Evolutionary conservation across 2,888 invertebrate genomes (phyloP).

Genomic region (Sarcophaga variegata): DNA sequence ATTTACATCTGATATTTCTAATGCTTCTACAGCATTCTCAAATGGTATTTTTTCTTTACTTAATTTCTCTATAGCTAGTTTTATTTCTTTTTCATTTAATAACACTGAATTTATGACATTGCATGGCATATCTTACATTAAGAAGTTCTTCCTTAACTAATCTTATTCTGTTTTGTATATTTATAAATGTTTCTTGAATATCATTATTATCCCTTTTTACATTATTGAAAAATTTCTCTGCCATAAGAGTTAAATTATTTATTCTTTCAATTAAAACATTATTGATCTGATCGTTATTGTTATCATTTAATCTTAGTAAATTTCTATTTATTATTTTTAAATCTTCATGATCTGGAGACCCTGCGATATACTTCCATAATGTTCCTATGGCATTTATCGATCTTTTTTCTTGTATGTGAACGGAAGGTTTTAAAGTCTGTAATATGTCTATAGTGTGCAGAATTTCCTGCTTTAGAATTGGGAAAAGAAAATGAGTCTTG

Average conservation of each 20-base stretch:
- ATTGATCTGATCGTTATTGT: constrained; percentile 20
- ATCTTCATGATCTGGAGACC: too few relatives aligned
- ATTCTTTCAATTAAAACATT: constrained; percentile 12
- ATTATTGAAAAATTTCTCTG: too few relatives aligned
- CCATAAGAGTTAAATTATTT: neutral
- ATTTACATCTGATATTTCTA: neutral
- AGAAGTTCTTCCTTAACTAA: neutral
- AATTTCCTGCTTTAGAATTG: too few relatives aligned
- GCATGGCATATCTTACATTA: constrained; percentile 44
- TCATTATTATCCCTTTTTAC: too few relatives aligned
- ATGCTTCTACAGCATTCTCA: too few relatives aligned
- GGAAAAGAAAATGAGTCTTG: too few relatives aligned
- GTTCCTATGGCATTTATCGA: too few relatives aligned
- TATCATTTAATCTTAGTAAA: constrained; percentile 3
- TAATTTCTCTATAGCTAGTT: constrained; percentile 40
- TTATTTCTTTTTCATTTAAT: constrained; percentile 43
- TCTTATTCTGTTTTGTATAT: constrained; percentile 37
- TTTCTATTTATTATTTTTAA: too few relatives aligned
- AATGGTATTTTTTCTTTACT: constrained; percentile 11
- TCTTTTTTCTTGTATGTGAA: too few relatives aligned
- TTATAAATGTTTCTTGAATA: constrained; percentile 1
- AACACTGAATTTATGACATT: constrained; percentile 57
- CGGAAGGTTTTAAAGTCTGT: too few relatives aligned
- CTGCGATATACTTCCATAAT: too few relatives aligned
- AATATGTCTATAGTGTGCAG: too few relatives aligned